Conservation (phyloP, 2,113 vertebrate genomes). For the Siniperca chuatsi region DNA sequence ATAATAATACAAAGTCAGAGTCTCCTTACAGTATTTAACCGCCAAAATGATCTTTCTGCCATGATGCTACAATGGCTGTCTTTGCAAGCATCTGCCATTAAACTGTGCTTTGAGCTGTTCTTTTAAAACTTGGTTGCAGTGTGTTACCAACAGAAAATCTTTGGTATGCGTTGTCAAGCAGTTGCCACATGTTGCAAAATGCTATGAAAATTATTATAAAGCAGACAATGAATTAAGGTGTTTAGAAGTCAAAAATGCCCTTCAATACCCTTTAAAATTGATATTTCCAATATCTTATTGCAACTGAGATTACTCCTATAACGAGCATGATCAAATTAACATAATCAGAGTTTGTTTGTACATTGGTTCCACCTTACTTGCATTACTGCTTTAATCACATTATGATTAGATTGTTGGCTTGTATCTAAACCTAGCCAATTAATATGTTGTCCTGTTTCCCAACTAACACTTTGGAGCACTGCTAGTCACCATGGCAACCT, state of each 20-base stretch:
- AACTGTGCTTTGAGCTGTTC: no score
- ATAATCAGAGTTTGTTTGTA: constrained; percentile 2
- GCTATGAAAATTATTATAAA: not conserved
- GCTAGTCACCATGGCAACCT: constrained; percentile 47
- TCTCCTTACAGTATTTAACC: not conserved
- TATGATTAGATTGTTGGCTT: not conserved
- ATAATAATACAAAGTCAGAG: not conserved
- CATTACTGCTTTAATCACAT: constrained; percentile 1
- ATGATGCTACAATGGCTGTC: not conserved
- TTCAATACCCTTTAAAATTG: not conserved
- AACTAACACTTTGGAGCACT: constrained; percentile 17
- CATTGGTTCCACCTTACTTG: not conserved
- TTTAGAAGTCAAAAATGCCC: not conserved
- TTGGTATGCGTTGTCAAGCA: not conserved
- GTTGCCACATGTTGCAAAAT: not conserved
- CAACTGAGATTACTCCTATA: not conserved
- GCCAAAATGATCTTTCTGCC: not conserved
- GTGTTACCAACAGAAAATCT: not conserved
- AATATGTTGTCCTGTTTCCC: constrained; percentile 8
- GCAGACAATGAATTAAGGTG: not conserved
- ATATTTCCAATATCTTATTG: not conserved
- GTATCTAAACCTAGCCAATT: constrained; percentile 20
- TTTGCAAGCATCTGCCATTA: no score
- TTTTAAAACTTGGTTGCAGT: no score
- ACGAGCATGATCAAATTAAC: not conserved